Conservation (phyloP, 2,797 vertebrate species). For the Enteromius fasciolatus region DNA sequence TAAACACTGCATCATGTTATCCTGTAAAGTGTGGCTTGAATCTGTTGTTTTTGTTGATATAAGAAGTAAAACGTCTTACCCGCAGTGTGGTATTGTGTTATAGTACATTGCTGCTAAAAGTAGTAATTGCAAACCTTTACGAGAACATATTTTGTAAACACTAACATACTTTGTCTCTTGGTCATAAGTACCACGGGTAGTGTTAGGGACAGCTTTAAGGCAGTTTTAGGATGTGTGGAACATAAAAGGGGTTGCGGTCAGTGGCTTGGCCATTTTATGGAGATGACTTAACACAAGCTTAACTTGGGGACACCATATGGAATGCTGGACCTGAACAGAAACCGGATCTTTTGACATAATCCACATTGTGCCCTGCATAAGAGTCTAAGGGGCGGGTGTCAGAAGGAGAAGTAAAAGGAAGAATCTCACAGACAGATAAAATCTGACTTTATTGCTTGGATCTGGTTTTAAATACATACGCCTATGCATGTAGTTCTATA, state of each 20-base stretch:
- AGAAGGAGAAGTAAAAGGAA: neutral
- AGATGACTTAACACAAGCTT: constrained; percentile 49
- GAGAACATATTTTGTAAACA: constrained; percentile 45
- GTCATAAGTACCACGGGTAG: constrained; percentile 33
- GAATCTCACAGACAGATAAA: neutral
- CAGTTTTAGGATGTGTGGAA: constrained; percentile 44
- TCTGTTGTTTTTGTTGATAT: constrained; percentile 26
- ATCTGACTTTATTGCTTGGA: neutral
- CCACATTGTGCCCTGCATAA: neutral
- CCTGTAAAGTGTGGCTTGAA: constrained; percentile 17
- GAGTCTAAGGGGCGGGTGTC: neutral
- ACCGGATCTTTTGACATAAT: neutral
- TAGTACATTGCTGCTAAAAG: constrained; percentile 39
- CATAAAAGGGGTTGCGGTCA: constrained; percentile 36
- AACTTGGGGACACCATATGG: constrained; percentile 32
- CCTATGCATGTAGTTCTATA: neutral
- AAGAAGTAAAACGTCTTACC: neutral
- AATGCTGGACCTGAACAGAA: constrained; percentile 10
- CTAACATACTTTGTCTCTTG: constrained; percentile 49
- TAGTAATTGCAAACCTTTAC: constrained; percentile 43
- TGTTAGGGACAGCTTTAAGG: constrained; percentile 27
- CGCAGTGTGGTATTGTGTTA: constrained; percentile 21
- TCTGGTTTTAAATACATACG: neutral
- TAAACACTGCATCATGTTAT: constrained; percentile 15
- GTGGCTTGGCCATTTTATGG: constrained; percentile 45